A percentile compares a stretch with the other conserved stretches of the same genome.
phyloP scores from a whole-genome alignment of 2,888 invertebrate genomes.

The Dexiosoma caninum region DNA sequence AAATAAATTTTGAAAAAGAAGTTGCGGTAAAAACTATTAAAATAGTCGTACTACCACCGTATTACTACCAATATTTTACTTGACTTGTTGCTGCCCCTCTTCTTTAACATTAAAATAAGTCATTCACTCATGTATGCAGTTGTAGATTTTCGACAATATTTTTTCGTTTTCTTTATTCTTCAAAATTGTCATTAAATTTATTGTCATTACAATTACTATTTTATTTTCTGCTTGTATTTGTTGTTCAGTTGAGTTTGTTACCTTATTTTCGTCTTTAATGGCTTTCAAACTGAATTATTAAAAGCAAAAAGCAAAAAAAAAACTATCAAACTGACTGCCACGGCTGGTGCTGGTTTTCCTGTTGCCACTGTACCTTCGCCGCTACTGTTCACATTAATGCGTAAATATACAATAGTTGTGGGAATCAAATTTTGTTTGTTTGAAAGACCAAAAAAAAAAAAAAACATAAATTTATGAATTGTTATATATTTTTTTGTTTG shows the following conservation, averaged over 20 bases:
- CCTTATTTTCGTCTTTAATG: constrained; percentile 37
- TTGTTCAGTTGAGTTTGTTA: constrained; percentile 40
- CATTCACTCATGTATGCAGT: constrained; percentile 47
- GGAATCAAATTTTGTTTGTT: constrained; percentile 56
- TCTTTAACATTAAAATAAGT: constrained; percentile 38
- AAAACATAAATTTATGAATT: constrained; percentile 54
- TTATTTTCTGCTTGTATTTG: constrained; percentile 15
- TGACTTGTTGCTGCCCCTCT: neutral
- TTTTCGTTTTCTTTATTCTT: constrained; percentile 4
- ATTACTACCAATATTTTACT: constrained; percentile 5
- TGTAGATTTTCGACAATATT: constrained; percentile 20
- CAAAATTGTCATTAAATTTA: constrained; percentile 61
- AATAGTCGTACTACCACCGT: neutral
- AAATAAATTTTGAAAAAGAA: constrained; percentile 20
- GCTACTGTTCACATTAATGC: constrained; percentile 10
- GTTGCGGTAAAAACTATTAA: neutral
- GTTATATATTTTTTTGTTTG: constrained; percentile 25
- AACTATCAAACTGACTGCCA: constrained; percentile 12
- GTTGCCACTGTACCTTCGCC: neutral
- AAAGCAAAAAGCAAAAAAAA: neutral
- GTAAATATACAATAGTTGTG: constrained; percentile 55
- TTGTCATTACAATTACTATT: constrained; percentile 62
- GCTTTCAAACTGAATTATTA: constrained; percentile 22
- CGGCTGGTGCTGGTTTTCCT: too few relatives aligned
- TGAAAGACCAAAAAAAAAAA: too few relatives aligned